These are phyloP conservation scores for Coecobrya sp. DNA, from an alignment of 2,888 invertebrate genomes.

Conservation along the genomic window DNA sequence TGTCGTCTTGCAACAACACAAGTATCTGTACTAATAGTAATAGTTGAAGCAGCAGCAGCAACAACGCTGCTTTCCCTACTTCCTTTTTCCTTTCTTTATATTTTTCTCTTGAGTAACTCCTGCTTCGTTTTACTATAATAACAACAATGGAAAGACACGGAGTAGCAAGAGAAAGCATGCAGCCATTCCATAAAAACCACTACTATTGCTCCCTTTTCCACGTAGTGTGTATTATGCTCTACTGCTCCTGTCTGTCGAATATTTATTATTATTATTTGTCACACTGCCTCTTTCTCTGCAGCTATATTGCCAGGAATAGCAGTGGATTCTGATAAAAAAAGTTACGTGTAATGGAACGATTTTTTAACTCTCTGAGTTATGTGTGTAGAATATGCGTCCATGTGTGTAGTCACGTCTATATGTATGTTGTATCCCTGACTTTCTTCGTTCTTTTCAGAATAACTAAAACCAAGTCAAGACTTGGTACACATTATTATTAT, in stretches of 20 bases:
- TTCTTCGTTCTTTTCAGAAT: background rate
- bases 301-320: background rate
- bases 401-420: background rate
- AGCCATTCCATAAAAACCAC: background rate
- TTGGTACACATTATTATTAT: background rate
- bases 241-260: slow-evolving; percentile 52
- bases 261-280: slow-evolving; percentile 79
- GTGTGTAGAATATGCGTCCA: background rate
- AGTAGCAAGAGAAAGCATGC: background rate
- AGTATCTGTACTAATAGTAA: too few species aligned
- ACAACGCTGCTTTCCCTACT: slow-evolving; percentile 12
- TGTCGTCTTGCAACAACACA: background rate
- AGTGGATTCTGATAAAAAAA: background rate
- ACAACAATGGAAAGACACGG: background rate
- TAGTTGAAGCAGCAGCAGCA: background rate
- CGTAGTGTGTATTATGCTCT: background rate
- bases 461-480: background rate
- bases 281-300: slow-evolving; percentile 41
- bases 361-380: background rate
- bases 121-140: background rate
- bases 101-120: slow-evolving; percentile 10
- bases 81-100: background rate
- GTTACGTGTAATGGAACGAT: background rate
- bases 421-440: background rate
- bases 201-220: background rate